Base-by-base conservation (phyloP, 2,888 invertebrate species). In the Aleiodes alternator region DNA sequence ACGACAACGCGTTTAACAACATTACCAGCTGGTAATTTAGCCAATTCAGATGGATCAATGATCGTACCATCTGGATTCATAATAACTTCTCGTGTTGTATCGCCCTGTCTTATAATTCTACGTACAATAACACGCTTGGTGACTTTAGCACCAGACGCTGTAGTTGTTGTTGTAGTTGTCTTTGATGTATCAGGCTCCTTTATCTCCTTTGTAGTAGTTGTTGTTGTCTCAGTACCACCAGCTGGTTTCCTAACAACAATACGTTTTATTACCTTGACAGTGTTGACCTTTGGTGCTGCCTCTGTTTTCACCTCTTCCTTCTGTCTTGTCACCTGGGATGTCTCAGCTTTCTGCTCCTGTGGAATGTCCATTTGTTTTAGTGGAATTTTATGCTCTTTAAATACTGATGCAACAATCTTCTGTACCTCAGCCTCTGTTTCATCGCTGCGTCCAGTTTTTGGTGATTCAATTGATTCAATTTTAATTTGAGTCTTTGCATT, bases 31-130 rank as follows among this genome's bases (percentile, higher is more conserved):
- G 89, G 88, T 11, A 89, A 71, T 79, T 89, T 89, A 0, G 89
- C 89, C 4, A 89, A 76, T 71, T 89, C 89, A 0, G 88, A 85
- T 1, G 89, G 87, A 79, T 89, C 89, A 11, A 89, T 87, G 23
- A 87, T 81, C 0, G 88, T 88, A 0, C 89, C 89, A 72, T 89
- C 89, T 0, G 89, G 89, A 82, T 89, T 89, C 87, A 89, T 88
- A 14, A 89, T 87, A 0, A 89, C 86, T 56, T 89, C 89, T 7
- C 89, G 82, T 0, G 87, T 89, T 0, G 87, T 88, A 64, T 89
- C 88, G 0, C 89, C 89, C 12, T 89, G 88, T 4, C 89, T 85
- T 34, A 89, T 88, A 14, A 89, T 89, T 80, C 89, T 82, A 5
- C 89, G 84, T 0, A 89, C 88, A n/a, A 89, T 89, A 0, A 89